Base-by-base conservation (phyloP, 1,140 invertebrate species). In the Aphaenogaster ashmeadi region DNA sequence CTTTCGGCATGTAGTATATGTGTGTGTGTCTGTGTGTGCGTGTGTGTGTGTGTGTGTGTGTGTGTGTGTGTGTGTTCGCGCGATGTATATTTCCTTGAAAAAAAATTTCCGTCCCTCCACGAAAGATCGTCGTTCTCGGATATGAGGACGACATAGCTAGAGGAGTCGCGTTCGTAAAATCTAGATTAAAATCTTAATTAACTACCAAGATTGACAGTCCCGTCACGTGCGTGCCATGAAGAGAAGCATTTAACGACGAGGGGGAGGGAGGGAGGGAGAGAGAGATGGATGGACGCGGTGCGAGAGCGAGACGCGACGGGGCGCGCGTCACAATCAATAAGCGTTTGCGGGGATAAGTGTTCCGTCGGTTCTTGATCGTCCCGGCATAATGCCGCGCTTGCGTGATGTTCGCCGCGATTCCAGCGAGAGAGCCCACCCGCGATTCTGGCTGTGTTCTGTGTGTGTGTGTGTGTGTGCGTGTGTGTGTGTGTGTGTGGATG, bases 311-410 rank as follows among this genome's bases (percentile, higher is more conserved):
- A 92, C 83, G 71, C 71, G 56, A 87, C 85, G 88, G 87, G 79
- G 86, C 78, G 74, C 89, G 88, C 86, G 91, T 90, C 90, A 90
- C 91, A 92, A 92, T 92, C 91, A 92, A 92, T 92, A 92, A 92
- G 84, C 88, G 91, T 91, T 92, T 92, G 91, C 85, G 81, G 90
- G 88, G 77, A 90, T 88, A 90, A 88, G 88, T 83, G 88, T 85
- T 80, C 84, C 89, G 60, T 33, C 84, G 87, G 88, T 92, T 79
- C 89, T 92, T 79, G 90, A 89, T 85, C 86, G 77, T 87, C 75
- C 88, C 78, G 18, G 87, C 58, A 77, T 86, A 89, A 90, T 87
- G 88, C 87, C 66, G 84, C 93, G 92, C 93, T 79, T 93, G 92
- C 93, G 93, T 89, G 74, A 64, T 80, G 86, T 83, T 72, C 72